phyloP scores from a whole-genome alignment of 2,888 invertebrate species.

The Rhingia rostrata region DNA sequence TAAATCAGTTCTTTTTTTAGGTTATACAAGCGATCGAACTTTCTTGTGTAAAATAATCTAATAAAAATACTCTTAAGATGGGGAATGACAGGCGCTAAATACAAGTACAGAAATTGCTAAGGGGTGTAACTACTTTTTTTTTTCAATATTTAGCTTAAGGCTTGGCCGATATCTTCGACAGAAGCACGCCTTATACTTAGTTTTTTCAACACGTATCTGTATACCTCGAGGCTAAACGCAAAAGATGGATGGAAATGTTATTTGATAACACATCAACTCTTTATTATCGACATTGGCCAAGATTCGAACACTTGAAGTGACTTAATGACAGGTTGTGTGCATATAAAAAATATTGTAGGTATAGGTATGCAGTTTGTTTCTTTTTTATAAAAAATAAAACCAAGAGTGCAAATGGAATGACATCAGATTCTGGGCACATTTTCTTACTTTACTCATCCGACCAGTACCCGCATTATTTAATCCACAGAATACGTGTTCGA shows the following conservation, averaged over 20 bases:
- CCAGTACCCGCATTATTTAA: slow-evolving; percentile 59
- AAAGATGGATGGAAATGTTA: slow-evolving; percentile 52
- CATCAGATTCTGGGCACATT: slow-evolving; percentile 43
- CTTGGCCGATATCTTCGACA: slow-evolving; percentile 38
- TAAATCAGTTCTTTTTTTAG: slow-evolving; percentile 35
- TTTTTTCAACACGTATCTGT: slow-evolving; percentile 64
- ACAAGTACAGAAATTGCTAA: slow-evolving; percentile 64
- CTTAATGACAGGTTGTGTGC: slow-evolving; percentile 61
- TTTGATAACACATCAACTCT: slow-evolving; percentile 66
- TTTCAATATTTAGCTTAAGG: slow-evolving; percentile 54
- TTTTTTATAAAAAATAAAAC: slow-evolving; percentile 16
- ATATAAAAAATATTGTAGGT: slow-evolving; percentile 43
- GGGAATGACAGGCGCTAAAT: slow-evolving; percentile 65
- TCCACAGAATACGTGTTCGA: slow-evolving; percentile 24
- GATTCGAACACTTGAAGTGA: slow-evolving; percentile 67
- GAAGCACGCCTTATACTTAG: slow-evolving; percentile 67
- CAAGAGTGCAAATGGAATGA: slow-evolving; percentile 51
- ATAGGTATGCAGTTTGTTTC: slow-evolving; percentile 3
- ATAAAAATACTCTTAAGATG: neutral
- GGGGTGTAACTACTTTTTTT: slow-evolving; percentile 52
- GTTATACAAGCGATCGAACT: slow-evolving; percentile 16
- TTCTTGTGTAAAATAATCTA: neutral
- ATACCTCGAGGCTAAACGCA: slow-evolving; percentile 34
- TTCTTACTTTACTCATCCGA: slow-evolving; percentile 39
- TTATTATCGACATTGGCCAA: slow-evolving; percentile 61